phyloP scores from a whole-genome alignment of 2,113 vertebrate genomes.

The Coryphaenoides rupestris region DNA sequence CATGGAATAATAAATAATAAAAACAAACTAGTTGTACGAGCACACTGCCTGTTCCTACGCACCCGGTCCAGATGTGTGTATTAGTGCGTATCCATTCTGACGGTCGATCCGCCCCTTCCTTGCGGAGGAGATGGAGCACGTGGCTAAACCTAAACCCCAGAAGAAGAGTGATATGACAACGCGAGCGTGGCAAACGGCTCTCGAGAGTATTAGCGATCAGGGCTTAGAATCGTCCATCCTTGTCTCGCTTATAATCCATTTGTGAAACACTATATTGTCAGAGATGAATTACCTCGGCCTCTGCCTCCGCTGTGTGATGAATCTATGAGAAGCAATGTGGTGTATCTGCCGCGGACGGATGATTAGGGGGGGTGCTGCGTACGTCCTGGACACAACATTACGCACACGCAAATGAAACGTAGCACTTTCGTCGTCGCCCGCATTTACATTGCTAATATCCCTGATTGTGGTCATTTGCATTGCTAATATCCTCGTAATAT shows the following conservation, averaged over 20 bases:
- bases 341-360: neutral
- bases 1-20: too few relatives aligned
- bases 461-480: constrained; percentile 6
- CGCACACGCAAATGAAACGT: constrained; percentile 3
- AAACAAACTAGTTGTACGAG: too few relatives aligned
- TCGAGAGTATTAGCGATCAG: too few relatives aligned
- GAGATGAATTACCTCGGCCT: neutral
- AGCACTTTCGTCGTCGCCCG: neutral
- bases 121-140: too few relatives aligned
- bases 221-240: neutral
- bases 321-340: neutral
- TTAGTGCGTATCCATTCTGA: too few relatives aligned
- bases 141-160: too few relatives aligned
- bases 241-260: neutral
- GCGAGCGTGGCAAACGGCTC: too few relatives aligned
- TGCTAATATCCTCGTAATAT: neutral
- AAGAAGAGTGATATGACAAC: too few relatives aligned
- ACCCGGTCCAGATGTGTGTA: too few relatives aligned
- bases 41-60: too few relatives aligned
- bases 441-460: constrained; percentile 4
- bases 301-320: neutral
- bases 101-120: too few relatives aligned
- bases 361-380: neutral
- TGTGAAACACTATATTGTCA: neutral
- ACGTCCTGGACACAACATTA: neutral